Evolutionary conservation across 2,113 vertebrate species (phyloP), one percentile per base, ranked within the genome.

Genomic region (Montifringilla adamsi): DNA sequence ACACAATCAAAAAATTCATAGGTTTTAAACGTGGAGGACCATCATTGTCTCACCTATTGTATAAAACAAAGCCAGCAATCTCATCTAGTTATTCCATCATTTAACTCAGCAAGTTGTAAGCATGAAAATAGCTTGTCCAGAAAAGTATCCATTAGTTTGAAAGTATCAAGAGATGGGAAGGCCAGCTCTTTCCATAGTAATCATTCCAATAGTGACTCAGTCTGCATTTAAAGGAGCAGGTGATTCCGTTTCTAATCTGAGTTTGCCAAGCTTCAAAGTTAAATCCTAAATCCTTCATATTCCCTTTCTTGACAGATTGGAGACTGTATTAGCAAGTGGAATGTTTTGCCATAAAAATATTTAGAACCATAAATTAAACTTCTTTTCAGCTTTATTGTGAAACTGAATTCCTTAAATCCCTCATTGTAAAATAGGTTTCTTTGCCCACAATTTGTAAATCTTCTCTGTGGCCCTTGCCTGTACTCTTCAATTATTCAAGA

Each of bases 401-500:
- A 92, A 72, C 58, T 72, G 26, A 78, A 53, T 92, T 96, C 49
- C 49, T 89, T 67, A 78, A 89, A 53, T 74, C 15, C 31, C 30
- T 75, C 1, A 1, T 16, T 70, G 30, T 72, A 67, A 86, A 87
- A 83, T 31, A 58, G 15, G 11, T 7, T 30, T 73, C 35, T 81
- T 79, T 78, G 46, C 26, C 31, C 35, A 23, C 24, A 28, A 0
- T 82, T 86, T 72, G 73, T 89, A 46, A 39, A 52, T 68, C 68
- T 92, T 84, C 88, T 86, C 56, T 64, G 56, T 49, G 88, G 47
- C 15, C 52, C 44, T 77, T 95, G n/a, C 83, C 68, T 92, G 9
- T 86, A 60, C 60, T 74, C 44, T 92, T 93, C 60, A 77, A 35
- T 90, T 95, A 87, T 90, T 93, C 72, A 94, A 35, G 44, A 73